Percentiles rank a stretch among this genome's conserved stretches.
Conservation (phyloP, 1,140 invertebrate species). For the Triops cancriformis region DNA sequence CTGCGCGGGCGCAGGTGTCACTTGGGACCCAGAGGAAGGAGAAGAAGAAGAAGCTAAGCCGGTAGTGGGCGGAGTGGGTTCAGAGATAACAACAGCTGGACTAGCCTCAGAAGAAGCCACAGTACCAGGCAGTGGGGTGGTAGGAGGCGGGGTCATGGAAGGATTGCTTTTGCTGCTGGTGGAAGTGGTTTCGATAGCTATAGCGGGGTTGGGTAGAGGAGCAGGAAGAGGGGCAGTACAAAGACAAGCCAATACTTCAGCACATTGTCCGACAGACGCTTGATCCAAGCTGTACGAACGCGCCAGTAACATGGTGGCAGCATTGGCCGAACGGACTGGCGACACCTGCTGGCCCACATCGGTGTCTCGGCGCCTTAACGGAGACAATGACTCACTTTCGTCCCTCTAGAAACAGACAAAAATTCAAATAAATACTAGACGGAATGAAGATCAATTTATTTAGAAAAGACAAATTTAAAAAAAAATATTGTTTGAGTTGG, state of each 20-base stretch:
- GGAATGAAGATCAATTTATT: not conserved
- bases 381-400: not conserved
- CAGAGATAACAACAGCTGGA: conserved; percentile 15
- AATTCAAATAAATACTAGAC: not conserved
- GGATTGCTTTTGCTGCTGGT: not conserved
- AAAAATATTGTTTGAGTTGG: not conserved
- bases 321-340: not conserved
- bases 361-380: not conserved
- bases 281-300: conserved; percentile 6
- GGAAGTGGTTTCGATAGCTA: not conserved
- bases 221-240: conserved; percentile 18
- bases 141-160: conserved; percentile 17
- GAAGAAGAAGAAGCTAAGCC: conserved; percentile 21
- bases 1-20: not conserved
- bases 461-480: not conserved
- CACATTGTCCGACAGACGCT: not conserved
- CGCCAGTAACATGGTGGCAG: not conserved
- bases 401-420: not conserved
- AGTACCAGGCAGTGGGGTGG: not conserved
- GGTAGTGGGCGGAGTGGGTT: not conserved
- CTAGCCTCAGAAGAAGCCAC: conserved; percentile 10
- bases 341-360: not conserved
- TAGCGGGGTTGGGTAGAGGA: conserved; percentile 2
- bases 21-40: not conserved
- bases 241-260: not conserved